Evolutionary conservation across 2,797 vertebrate genomes (phyloP).

Genomic region (Dipus sagitta): DNA sequence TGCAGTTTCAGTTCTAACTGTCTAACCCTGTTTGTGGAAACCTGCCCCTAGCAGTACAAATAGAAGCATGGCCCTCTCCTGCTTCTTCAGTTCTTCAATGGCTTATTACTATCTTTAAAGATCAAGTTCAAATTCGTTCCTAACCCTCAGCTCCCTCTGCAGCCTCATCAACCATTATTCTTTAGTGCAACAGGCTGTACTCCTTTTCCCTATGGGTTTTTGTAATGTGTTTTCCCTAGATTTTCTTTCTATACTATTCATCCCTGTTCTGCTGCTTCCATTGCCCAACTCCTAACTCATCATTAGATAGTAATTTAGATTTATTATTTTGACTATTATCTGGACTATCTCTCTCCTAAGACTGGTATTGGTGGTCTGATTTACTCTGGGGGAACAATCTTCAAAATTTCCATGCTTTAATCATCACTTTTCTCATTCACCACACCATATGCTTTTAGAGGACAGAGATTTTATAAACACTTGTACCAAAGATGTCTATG

Average conservation of each 20-base stretch:
- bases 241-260: constrained; percentile 3
- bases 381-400: not conserved
- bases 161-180: not conserved
- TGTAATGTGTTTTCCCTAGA: not conserved
- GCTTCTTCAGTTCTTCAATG: constrained; percentile 17
- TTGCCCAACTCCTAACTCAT: not conserved
- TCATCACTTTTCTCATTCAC: not conserved
- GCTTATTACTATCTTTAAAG: not conserved
- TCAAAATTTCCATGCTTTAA: not conserved
- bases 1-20: not conserved
- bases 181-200: not conserved
- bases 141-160: not conserved
- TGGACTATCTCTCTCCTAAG: not conserved
- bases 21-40: not conserved
- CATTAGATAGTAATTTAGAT: not conserved
- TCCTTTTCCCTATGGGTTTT: not conserved
- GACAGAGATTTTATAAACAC: not conserved
- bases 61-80: not conserved
- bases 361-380: not conserved
- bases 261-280: not conserved
- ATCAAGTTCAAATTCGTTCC: not conserved
- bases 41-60: not conserved
- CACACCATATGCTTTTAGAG: not conserved
- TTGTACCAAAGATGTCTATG: not conserved
- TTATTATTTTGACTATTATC: constrained; percentile 8